Evolutionary conservation across 2,113 vertebrate genomes (phyloP).

Genomic region (Dasyprocta punctata): DNA sequence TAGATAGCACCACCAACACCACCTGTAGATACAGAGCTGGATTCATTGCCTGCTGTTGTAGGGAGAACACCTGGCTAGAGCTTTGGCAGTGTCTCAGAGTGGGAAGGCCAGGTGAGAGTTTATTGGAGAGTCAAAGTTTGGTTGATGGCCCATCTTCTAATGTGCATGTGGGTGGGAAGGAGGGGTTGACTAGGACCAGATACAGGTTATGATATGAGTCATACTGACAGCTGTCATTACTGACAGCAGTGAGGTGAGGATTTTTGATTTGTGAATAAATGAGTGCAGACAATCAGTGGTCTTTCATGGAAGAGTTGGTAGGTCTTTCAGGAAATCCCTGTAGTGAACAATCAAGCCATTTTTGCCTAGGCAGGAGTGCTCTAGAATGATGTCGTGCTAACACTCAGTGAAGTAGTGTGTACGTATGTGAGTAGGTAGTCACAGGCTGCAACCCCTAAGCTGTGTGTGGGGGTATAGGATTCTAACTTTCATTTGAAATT

Average conservation of each 20-base stretch:
- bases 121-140: neutral
- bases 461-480: neutral
- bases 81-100: neutral
- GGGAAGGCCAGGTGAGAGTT: neutral
- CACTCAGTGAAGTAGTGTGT: neutral
- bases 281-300: neutral
- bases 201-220: neutral
- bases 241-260: neutral
- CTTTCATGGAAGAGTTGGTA: neutral
- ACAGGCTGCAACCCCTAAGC: neutral
- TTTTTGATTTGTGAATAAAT: neutral
- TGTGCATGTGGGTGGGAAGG: rapidly evolving
- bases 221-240: neutral
- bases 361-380: neutral
- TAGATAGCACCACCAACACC: neutral
- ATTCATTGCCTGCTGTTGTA: neutral
- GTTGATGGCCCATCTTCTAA: neutral
- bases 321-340: neutral
- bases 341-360: neutral
- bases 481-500: constrained; percentile 16
- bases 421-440: neutral
- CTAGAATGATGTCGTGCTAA: neutral
- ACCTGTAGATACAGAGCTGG: neutral
- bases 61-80: neutral
- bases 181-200: neutral